Evolutionary conservation across 2,888 invertebrate genomes (phyloP).

Genomic region (Congeria kusceri): DNA sequence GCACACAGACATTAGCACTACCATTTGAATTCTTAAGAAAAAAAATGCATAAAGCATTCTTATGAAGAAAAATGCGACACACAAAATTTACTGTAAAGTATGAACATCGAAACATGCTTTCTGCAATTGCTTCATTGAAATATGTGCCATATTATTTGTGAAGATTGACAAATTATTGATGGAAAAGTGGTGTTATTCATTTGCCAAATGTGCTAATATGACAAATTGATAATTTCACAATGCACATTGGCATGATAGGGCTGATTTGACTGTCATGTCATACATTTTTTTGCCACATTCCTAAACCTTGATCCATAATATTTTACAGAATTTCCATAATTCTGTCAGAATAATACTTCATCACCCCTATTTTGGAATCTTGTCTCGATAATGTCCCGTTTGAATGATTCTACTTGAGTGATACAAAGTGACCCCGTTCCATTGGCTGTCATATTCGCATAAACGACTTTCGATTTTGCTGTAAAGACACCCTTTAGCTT

Average conservation of each 20-base stretch:
- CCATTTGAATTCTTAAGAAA: no score
- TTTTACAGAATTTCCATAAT: conserved; percentile 66
- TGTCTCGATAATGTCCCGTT: conserved; percentile 64
- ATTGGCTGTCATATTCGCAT: conserved; percentile 58
- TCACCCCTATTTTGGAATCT: conserved; percentile 54
- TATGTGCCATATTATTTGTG: background rate
- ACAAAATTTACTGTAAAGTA: no score
- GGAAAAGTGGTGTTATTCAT: conserved; percentile 20
- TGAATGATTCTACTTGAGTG: conserved; percentile 55
- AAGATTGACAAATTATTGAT: conserved; percentile 37
- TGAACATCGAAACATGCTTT: no score
- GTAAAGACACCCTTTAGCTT: background rate
- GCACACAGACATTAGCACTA: no score
- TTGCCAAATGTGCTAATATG: conserved; percentile 46
- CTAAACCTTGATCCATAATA: conserved; percentile 49
- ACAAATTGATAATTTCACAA: conserved; percentile 45
- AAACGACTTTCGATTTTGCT: conserved; percentile 64
- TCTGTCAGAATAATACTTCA: conserved; percentile 59
- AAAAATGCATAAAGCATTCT: no score
- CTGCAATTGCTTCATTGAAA: no score
- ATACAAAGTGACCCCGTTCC: conserved; percentile 53
- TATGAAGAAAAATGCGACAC: no score
- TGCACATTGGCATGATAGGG: conserved; percentile 40
- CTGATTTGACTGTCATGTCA: conserved; percentile 52
- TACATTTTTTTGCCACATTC: conserved; percentile 54